These are phyloP conservation scores for Patiria miniata DNA, from an alignment of 35 echinoderm and acorn worm species.

Conservation along the genomic window DNA sequence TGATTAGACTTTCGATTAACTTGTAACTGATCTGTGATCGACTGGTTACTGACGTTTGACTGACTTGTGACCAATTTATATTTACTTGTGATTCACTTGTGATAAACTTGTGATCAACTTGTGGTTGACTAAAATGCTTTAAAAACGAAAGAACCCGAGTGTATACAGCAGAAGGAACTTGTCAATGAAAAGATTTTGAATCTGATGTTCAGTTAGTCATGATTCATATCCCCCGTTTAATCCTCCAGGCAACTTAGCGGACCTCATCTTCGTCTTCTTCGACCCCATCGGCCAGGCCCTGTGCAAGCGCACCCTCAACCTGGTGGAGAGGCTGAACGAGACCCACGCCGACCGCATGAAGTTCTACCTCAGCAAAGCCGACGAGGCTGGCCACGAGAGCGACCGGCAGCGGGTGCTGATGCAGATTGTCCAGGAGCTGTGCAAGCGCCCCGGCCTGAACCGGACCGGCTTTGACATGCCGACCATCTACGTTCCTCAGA, in stretches of 20 bases:
- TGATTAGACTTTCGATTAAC: too few relatives aligned
- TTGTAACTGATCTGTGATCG: too few relatives aligned
- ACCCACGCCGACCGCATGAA: constrained; percentile 94
- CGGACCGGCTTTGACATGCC: constrained; percentile 98
- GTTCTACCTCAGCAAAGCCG: constrained; percentile 97
- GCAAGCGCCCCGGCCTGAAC: constrained; percentile 93
- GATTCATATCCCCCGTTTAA: too few relatives aligned
- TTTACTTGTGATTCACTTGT: too few relatives aligned
- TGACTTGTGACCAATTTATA: too few relatives aligned
- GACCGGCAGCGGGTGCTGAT: constrained; percentile 96
- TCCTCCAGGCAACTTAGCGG: constrained; percentile 90
- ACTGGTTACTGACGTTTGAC: too few relatives aligned
- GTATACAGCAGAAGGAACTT: too few relatives aligned
- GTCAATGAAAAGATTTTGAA: too few relatives aligned
- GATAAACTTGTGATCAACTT: too few relatives aligned
- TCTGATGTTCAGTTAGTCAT: too few relatives aligned
- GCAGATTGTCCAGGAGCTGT: constrained; percentile 99
- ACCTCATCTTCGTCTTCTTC: constrained; percentile 99
- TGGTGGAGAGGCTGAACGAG: constrained; percentile 95
- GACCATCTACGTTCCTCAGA: constrained; percentile 90
- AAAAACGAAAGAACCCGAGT: too few relatives aligned
- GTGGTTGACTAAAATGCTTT: too few relatives aligned
- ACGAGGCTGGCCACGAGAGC: constrained; percentile 96
- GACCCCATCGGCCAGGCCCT: constrained; percentile 99
- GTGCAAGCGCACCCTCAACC: constrained; percentile 92